These are phyloP conservation scores for Ceratitis capitata DNA, from an alignment of 1,140 invertebrate genomes.

Conservation along the genomic window DNA sequence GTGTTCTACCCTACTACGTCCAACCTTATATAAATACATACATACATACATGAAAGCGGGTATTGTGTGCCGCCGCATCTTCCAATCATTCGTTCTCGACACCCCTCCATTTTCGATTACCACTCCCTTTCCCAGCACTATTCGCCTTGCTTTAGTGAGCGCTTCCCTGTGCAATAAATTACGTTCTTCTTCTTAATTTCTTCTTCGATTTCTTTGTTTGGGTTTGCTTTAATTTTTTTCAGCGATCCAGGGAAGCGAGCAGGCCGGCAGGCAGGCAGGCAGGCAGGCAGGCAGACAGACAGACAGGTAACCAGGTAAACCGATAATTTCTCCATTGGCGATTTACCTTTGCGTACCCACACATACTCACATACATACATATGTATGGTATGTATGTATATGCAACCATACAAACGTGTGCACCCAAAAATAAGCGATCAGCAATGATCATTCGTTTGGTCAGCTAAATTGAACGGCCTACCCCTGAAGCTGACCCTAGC, in stretches of 20 bases:
- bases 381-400: too few relatives aligned
- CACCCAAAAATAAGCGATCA: neutral
- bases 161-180: conserved; percentile 33
- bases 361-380: neutral
- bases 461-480: neutral
- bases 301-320: conserved; percentile 17
- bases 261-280: too few relatives aligned
- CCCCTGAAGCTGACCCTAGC: neutral
- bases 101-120: neutral
- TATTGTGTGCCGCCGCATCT: neutral
- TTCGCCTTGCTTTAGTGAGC: too few relatives aligned
- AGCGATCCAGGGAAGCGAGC: neutral
- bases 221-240: conserved; percentile 20
- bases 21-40: neutral
- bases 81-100: neutral
- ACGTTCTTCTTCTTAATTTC: conserved; percentile 12
- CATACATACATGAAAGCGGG: neutral
- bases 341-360: neutral
- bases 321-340: conserved; percentile 36
- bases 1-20: neutral
- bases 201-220: conserved; percentile 22
- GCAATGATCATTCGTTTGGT: neutral
- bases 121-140: neutral
- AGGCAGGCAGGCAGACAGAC: too few relatives aligned
- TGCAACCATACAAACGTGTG: neutral